Conservation (phyloP, 2,113 vertebrate species). For the Laticauda colubrina region DNA sequence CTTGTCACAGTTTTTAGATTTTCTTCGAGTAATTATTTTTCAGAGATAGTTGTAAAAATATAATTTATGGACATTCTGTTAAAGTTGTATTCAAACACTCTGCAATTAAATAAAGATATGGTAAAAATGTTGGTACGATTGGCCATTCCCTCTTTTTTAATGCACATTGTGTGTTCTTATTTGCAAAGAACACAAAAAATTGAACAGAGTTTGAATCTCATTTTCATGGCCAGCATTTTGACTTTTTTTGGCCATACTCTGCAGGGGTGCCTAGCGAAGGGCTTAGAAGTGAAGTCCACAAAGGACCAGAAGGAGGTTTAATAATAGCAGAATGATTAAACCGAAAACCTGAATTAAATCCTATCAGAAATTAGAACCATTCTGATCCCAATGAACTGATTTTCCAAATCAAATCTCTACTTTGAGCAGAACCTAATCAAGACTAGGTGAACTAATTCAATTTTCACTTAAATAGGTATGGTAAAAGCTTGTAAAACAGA, state of each 20-base stretch:
- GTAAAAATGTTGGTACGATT: neutral
- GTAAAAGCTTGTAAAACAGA: neutral
- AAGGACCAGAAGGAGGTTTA: neutral
- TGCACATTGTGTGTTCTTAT: neutral
- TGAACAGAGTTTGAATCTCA: neutral
- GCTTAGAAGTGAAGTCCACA: neutral
- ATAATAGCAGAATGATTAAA: neutral
- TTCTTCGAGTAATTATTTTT: neutral
- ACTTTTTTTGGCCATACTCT: neutral
- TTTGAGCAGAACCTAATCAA: neutral
- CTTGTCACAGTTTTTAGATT: neutral
- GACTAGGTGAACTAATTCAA: neutral
- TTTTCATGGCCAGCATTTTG: neutral
- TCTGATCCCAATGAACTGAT: neutral
- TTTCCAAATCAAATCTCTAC: neutral
- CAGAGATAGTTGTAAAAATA: neutral
- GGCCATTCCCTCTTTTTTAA: neutral
- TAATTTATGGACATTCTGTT: neutral
- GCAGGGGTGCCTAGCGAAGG: neutral
- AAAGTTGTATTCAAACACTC: neutral
- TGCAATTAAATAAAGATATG: neutral
- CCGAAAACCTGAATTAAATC: neutral
- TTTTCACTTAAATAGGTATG: neutral
- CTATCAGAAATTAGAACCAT: neutral
- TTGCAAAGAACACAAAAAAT: neutral